Conservation (phyloP, 2,888 invertebrate genomes). For the Caenorhabditis macrosperma region DNA sequence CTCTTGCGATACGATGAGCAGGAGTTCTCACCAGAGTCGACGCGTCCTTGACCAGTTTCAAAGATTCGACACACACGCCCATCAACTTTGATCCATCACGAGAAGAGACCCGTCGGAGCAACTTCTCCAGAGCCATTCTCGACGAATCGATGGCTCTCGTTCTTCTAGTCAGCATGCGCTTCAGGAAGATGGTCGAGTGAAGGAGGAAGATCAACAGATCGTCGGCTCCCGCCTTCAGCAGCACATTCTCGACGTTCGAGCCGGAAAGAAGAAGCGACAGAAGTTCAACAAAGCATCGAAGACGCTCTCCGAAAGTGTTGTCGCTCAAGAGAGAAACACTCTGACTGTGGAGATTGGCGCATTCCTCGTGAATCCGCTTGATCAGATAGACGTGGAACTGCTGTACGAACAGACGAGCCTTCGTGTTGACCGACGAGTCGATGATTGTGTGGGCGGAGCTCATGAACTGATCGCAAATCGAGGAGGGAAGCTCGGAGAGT, state of each 20-base stretch:
- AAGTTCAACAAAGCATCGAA: conserved; percentile 56
- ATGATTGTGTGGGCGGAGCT: conserved; percentile 54
- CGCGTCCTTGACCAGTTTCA: conserved; percentile 49
- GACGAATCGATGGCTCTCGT: conserved; percentile 60
- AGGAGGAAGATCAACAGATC: conserved; percentile 64
- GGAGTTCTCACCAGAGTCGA: conserved; percentile 39
- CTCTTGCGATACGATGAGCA: no score
- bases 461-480: conserved; percentile 64
- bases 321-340: conserved; percentile 19
- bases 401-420: conserved; percentile 61
- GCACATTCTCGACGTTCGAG: conserved; percentile 54
- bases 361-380: conserved; percentile 52
- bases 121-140: conserved; percentile 56
- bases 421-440: conserved; percentile 47
- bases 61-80: conserved; percentile 55
- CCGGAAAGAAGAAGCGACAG: conserved; percentile 59
- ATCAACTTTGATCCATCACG: conserved; percentile 57
- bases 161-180: conserved; percentile 47
- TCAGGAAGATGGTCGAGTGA: conserved; percentile 65
- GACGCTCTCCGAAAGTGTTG: conserved; percentile 45
- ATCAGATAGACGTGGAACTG: conserved; percentile 66
- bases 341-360: conserved; percentile 29
- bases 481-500: conserved; percentile 8
- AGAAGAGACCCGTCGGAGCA: conserved; percentile 54
- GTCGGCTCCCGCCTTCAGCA: conserved; percentile 64